Conservation (phyloP, 2,888 invertebrate genomes). For the Drosophila ezoana region DNA sequence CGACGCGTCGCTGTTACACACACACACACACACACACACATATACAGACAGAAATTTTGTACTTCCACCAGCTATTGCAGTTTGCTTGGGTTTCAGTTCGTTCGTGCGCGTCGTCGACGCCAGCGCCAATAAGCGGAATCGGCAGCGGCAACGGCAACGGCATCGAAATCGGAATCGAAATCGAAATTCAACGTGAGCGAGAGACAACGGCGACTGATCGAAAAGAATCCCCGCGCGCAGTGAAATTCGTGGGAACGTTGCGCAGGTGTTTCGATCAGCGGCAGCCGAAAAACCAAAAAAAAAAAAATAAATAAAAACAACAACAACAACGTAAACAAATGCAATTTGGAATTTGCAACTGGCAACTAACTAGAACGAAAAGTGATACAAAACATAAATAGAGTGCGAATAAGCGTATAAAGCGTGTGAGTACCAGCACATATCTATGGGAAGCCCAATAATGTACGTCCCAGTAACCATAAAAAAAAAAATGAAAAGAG, state of each 20-base stretch:
- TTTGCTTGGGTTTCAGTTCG: constrained; percentile 73
- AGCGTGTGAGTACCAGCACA: constrained; percentile 52
- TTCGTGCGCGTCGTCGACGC: constrained; percentile 66
- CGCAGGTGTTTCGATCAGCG: constrained; percentile 49
- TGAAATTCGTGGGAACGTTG: constrained; percentile 54
- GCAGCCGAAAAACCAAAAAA: background rate
- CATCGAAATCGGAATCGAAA: constrained; percentile 46
- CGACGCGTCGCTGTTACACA: constrained; percentile 26
- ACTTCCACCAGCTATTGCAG: constrained; percentile 74
- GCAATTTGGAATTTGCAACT: constrained; percentile 40
- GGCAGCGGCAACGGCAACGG: constrained; percentile 42
- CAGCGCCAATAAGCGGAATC: constrained; percentile 68
- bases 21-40: constrained; percentile 16
- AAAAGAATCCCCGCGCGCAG: constrained; percentile 54
- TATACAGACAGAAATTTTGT: constrained; percentile 44
- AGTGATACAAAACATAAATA: constrained; percentile 58
- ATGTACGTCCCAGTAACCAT: constrained; percentile 76
- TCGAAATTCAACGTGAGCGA: constrained; percentile 41
- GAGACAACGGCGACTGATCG: constrained; percentile 44
- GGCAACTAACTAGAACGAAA: constrained; percentile 50
- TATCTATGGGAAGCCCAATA: constrained; percentile 60
- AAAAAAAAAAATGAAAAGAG: constrained; percentile 46
- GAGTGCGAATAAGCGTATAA: constrained; percentile 36
- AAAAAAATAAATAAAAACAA: constrained; percentile 8
- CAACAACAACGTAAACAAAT: constrained; percentile 37